Evolutionary conservation across 2,113 vertebrate species (phyloP).

Genomic region (Solenodon paradoxus): DNA sequence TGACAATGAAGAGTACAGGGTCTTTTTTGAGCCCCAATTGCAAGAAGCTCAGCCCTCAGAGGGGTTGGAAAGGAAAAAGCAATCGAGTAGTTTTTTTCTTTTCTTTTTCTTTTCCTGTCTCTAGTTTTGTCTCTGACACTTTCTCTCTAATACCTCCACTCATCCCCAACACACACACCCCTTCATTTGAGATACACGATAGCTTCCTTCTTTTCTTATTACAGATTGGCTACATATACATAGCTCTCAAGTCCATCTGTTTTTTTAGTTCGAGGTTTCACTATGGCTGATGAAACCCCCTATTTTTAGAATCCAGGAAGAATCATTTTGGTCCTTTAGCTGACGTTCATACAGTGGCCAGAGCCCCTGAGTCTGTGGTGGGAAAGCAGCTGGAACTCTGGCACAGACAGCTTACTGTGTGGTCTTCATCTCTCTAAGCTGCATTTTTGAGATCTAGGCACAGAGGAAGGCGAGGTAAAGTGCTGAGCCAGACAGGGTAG

Average conservation of each 20-base stretch:
- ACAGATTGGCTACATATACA: background rate
- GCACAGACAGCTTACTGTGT: background rate
- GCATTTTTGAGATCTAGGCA: background rate
- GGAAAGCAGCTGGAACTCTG: background rate
- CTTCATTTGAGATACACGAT: background rate
- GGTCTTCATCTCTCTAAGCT: background rate
- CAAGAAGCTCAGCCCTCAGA: background rate
- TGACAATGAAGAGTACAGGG: background rate
- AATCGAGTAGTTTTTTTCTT: background rate
- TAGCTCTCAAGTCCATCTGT: background rate
- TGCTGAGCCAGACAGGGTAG: background rate
- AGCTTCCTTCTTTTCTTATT: background rate
- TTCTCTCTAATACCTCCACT: background rate
- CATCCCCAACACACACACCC: background rate
- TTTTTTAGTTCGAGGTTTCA: conserved; percentile 13
- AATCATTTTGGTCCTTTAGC: background rate
- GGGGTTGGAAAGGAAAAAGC: background rate
- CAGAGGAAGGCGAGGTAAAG: background rate
- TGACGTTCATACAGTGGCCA: background rate
- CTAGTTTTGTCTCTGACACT: background rate
- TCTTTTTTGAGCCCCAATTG: background rate
- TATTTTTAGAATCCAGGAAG: background rate
- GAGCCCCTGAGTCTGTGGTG: background rate
- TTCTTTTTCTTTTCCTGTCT: background rate
- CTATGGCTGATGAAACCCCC: background rate